Conservation (phyloP, 1,140 invertebrate genomes). For the Halesus radiatus region DNA sequence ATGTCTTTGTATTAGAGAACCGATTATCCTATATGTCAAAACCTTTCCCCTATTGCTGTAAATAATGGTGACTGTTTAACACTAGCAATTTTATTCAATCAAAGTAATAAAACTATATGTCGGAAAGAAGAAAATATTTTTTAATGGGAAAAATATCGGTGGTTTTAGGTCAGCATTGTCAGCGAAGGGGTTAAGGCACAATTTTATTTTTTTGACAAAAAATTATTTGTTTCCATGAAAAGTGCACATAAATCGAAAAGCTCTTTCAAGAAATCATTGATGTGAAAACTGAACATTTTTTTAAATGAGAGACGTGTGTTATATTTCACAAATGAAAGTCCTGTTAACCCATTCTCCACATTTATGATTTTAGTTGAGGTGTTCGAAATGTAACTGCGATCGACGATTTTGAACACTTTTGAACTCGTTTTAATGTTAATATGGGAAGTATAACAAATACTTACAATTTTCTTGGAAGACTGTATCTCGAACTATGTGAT, state of each 20-base stretch:
- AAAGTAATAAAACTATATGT: neutral
- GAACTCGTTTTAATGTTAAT: constrained; percentile 31
- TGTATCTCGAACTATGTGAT: constrained; percentile 57
- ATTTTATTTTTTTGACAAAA: neutral
- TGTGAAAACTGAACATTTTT: too few relatives aligned
- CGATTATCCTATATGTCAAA: constrained; percentile 2
- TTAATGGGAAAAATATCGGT: neutral
- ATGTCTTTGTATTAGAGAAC: constrained; percentile 27
- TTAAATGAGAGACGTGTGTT: too few relatives aligned
- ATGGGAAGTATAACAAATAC: constrained; percentile 39
- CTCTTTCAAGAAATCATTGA: too few relatives aligned
- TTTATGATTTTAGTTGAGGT: neutral
- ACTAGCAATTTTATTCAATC: neutral
- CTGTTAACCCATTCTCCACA: too few relatives aligned
- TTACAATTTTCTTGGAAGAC: constrained; percentile 53
- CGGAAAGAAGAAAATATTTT: too few relatives aligned
- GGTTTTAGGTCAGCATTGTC: neutral
- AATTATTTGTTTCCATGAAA: neutral
- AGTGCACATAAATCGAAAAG: too few relatives aligned
- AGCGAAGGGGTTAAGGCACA: neutral
- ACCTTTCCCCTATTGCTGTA: constrained; percentile 6
- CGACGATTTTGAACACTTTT: constrained; percentile 50
- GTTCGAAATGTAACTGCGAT: constrained; percentile 45
- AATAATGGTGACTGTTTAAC: neutral
- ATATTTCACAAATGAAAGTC: too few relatives aligned